Conservation (phyloP, 2,797 vertebrate genomes). For the Tauraco hartlaubi region DNA sequence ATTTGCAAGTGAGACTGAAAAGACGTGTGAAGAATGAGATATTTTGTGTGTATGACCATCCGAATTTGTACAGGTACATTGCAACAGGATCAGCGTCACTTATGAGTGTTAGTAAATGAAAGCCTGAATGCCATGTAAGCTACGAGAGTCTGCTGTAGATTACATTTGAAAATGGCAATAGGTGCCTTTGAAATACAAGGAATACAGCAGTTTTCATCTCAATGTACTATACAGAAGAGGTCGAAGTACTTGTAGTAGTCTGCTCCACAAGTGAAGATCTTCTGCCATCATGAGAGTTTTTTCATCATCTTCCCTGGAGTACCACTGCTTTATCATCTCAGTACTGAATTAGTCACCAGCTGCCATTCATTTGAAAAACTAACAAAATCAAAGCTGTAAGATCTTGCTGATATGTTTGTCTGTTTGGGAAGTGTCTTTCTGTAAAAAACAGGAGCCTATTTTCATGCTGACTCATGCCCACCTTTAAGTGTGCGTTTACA, state of each 20-base stretch:
- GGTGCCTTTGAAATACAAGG: background rate
- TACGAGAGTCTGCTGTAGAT: background rate
- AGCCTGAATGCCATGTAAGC: background rate
- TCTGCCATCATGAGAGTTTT: background rate
- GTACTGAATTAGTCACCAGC: background rate
- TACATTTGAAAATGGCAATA: background rate
- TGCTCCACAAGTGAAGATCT: background rate
- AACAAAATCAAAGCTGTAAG: background rate
- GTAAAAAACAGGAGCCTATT: background rate
- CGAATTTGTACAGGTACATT: background rate
- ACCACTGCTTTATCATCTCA: fast-evolving
- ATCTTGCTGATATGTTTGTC: background rate
- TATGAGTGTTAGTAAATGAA: background rate
- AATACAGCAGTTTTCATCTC: background rate
- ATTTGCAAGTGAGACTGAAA: background rate
- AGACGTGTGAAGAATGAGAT: background rate
- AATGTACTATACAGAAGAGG: background rate
- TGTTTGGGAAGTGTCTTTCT: background rate
- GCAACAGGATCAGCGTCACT: background rate
- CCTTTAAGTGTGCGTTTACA: background rate
- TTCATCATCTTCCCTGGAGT: background rate
- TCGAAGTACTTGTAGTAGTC: background rate
- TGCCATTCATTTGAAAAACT: background rate
- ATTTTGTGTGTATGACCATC: background rate
- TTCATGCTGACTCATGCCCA: background rate